Base-by-base conservation (phyloP, 1,140 invertebrate species). In the Panulirus ornatus region DNA sequence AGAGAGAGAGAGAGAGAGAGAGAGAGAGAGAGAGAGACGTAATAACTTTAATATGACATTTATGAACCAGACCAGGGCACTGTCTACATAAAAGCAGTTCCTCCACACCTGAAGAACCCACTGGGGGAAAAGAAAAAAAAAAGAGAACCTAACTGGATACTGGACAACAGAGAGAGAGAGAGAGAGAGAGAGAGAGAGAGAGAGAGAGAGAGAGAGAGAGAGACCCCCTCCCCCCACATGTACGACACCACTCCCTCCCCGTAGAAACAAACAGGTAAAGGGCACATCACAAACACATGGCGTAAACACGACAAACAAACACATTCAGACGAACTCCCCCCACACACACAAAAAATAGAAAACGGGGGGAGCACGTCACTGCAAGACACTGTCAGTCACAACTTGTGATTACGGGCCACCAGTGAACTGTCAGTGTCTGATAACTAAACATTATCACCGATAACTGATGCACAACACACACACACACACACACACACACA, bases 181-280 rank as follows among this genome's bases (percentile, higher is more conserved):
- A 58, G 63, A 58, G n/a, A 30, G 71, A 30, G 71, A 75, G 71
- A 30, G 71, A 34, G 27, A 5, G 71, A 34, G 71, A 75, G 71
- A 34, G 71, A 75, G 9, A 38, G 11, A 42, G 34, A 42, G 73
- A 76, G 51, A n/a, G n/a, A n/a, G n/a, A n/a, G n/a, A n/a, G n/a
- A n/a, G n/a, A n/a, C n/a, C n/a, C n/a, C n/a, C n/a, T 58, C 9
- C n/a, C n/a, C n/a, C n/a, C n/a, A n/a, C n/a, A n/a, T n/a, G n/a
- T n/a, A n/a, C n/a, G n/a, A n/a, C n/a, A n/a, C n/a, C n/a, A n/a
- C n/a, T n/a, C n/a, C n/a, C n/a, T n/a, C n/a, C n/a, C n/a, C n/a
- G n/a, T 9, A 42, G 73, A 22, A 22, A 38, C 16, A 22, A 36
- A 22, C 6, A 36, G 34, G 38, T n/a, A 76, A 11, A 40, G 27